These are phyloP conservation scores for Candoia aspera DNA, from an alignment of 2,113 vertebrate species.

Conservation along the genomic window DNA sequence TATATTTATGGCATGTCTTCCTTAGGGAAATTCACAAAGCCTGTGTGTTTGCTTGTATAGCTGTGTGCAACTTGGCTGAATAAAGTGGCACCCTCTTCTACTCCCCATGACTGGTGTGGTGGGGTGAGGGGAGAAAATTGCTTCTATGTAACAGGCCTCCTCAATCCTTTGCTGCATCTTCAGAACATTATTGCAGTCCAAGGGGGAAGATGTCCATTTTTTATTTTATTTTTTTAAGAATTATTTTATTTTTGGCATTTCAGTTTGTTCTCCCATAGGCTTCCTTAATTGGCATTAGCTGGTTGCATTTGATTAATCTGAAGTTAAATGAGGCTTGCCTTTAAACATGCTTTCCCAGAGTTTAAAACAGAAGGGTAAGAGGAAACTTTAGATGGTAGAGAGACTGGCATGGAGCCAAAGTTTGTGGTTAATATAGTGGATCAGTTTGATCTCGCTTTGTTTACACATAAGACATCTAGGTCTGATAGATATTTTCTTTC, in stretches of 20 bases:
- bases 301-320: constrained; percentile 74
- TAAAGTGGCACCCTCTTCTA: background rate
- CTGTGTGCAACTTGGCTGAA: background rate
- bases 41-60: background rate
- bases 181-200: background rate
- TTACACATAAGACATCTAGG: constrained; percentile 51
- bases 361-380: constrained; percentile 68
- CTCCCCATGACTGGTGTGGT: background rate
- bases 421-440: constrained; percentile 72
- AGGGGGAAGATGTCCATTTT: background rate
- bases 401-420: constrained; percentile 72
- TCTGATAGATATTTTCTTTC: constrained; percentile 51
- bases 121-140: background rate
- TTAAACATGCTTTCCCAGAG: constrained; percentile 72
- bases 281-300: constrained; percentile 56
- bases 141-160: background rate
- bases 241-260: background rate
- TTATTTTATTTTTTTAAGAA: background rate
- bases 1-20: background rate
- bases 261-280: constrained; percentile 14
- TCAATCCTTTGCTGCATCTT: background rate
- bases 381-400: constrained; percentile 62
- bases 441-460: constrained; percentile 78
- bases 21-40: background rate
- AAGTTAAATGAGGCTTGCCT: constrained; percentile 80